These are phyloP conservation scores for Cladopsammia gracilis DNA, from an alignment of 64 coral and sea anemone genomes.

Conservation along the genomic window DNA sequence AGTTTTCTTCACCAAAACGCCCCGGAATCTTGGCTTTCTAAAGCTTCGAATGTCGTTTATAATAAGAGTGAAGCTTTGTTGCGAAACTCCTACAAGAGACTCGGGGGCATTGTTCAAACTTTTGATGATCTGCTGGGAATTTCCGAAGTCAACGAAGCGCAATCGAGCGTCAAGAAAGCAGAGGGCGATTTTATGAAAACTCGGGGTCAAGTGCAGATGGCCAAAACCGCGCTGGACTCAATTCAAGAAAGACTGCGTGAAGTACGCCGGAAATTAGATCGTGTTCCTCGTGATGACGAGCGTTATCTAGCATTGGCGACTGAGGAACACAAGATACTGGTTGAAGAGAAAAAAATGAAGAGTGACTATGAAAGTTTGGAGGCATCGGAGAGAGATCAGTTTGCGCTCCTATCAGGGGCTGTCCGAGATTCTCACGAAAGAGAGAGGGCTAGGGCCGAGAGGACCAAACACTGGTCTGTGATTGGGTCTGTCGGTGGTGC, in stretches of 20 bases:
- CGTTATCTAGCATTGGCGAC: constrained; percentile 92
- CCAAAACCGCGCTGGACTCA: constrained; percentile 61
- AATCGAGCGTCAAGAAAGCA: constrained; percentile 78
- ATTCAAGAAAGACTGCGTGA: constrained; percentile 77
- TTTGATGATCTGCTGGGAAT: constrained; percentile 95
- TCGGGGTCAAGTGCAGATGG: constrained; percentile 69
- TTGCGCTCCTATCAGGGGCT: constrained; percentile 87
- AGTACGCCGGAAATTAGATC: constrained; percentile 79
- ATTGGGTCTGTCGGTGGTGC: constrained; percentile 93
- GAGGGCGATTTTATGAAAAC: constrained; percentile 91
- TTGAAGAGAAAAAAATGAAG: constrained; percentile 85
- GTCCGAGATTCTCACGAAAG: constrained; percentile 92
- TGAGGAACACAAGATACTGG: constrained; percentile 88
- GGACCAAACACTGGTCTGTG: constrained; percentile 98
- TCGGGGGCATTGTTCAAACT: constrained; percentile 53
- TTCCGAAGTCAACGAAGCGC: constrained; percentile 89
- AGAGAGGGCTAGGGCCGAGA: constrained; percentile 90
- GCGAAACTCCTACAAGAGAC: constrained; percentile 47
- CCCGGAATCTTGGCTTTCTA: neutral
- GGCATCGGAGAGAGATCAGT: constrained; percentile 87
- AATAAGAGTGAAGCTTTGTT: neutral
- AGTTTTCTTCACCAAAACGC: neutral
- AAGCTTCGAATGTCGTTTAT: neutral
- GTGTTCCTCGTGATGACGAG: constrained; percentile 91
- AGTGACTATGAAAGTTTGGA: constrained; percentile 75